Percentiles rank a stretch among this genome's conserved stretches.
Evolutionary conservation across 2,797 vertebrate genomes (phyloP).

Genomic region (Rhinella marina): DNA sequence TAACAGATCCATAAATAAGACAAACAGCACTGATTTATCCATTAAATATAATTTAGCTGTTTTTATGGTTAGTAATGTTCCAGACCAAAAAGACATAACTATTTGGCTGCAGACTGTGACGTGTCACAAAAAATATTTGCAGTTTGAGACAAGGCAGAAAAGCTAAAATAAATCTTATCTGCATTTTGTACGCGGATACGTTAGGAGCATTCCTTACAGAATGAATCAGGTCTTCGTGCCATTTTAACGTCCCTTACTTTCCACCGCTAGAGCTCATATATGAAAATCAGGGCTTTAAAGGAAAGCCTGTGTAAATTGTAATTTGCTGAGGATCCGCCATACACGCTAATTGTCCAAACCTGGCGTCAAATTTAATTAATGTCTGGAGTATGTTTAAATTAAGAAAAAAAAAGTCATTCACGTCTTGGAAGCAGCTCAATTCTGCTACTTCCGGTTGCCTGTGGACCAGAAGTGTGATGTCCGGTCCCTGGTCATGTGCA

Average conservation of each 20-base stretch:
- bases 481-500: too few species aligned
- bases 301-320: background rate
- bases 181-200: background rate
- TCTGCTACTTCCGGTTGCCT: too few species aligned
- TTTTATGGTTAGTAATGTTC: conserved; percentile 2
- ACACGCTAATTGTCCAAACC: too few species aligned
- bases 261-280: background rate
- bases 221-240: background rate
- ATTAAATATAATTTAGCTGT: conserved; percentile 5
- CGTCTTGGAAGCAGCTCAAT: too few species aligned
- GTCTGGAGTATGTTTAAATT: too few species aligned
- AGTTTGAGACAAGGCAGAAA: conserved; percentile 14
- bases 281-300: background rate
- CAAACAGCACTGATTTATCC: background rate
- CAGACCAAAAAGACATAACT: conserved; percentile 7
- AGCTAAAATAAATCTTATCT: conserved; percentile 1
- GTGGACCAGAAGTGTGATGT: too few species aligned
- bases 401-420: too few species aligned
- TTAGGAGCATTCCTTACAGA: background rate
- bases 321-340: background rate
- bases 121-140: conserved; percentile 21
- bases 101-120: conserved; percentile 2
- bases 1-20: background rate
- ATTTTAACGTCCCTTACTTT: background rate
- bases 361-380: too few species aligned